Base-by-base conservation (phyloP, 1,140 invertebrate species). In the Rhynchophorus ferrugineus region DNA sequence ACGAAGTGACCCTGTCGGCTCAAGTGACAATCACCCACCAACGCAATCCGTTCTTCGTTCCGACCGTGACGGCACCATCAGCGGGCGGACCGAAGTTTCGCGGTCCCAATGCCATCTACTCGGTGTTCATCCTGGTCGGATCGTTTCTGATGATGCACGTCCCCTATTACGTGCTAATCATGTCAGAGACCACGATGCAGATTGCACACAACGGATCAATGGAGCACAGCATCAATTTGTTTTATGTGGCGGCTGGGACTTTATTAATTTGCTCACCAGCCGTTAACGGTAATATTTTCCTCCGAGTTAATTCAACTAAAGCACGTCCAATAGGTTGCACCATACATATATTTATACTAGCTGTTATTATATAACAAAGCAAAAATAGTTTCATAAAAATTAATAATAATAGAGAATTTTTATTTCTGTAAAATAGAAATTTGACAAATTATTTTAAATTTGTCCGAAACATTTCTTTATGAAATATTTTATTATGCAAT, bases 21-120 rank as follows among this genome's bases (percentile, higher is more conserved):
- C 86, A 89, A 70, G 85, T 87, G 33, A 88, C 85, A 6, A 86
- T 89, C 54, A 88, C 85, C 0, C 85, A 88, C 61, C 85, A 88
- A 63, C 71, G 82, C 36, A 87, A 87, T 63, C 85, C 85, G 11
- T 83, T 83, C 61, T 82, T 81, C 58, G 74, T 82, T 52, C 77
- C 81, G 34, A 78, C 77, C 2, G 71, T 74, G 3, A 76, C 75
- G 17, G 68, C 70, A 2, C 78, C 79, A 2, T 70, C 76, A 3
- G 70, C 73, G 5, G 74, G 73, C 34, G 75, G 74, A 14, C 76
- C 75, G 13, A 69, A 73, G 50, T 77, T 81, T 24, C 73, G 73
- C 43, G 77, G 83, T 44, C 75, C 78, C 21, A 80, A 79, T 55
- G 83, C 85, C 1, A 72, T 85, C 9, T 78, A 79, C 34, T 82